phyloP scores from a whole-genome alignment of 2,888 invertebrate species.

The Nymphalis polychloros region DNA sequence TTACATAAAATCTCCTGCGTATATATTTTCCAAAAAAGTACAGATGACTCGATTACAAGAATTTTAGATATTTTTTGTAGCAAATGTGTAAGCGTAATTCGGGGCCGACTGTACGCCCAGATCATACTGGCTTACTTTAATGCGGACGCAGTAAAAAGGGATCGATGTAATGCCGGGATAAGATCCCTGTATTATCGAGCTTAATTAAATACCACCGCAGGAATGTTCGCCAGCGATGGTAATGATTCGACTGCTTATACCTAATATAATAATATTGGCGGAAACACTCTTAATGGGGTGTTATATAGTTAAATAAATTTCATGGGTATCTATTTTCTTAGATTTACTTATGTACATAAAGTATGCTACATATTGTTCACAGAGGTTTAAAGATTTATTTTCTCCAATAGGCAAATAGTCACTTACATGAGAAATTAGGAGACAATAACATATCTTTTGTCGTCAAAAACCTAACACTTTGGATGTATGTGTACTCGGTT shows the following conservation, averaged over 20 bases:
- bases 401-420: too few species aligned
- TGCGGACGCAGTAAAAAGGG: conserved; percentile 45
- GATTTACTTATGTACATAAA: neutral
- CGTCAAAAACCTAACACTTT: too few species aligned
- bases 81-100: neutral
- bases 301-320: neutral
- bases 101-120: conserved; percentile 5
- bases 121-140: conserved; percentile 27
- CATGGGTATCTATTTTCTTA: neutral
- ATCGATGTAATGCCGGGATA: conserved; percentile 46
- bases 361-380: too few species aligned
- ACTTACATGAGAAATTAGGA: too few species aligned
- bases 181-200: conserved; percentile 44
- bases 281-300: neutral
- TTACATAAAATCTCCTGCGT: too few species aligned
- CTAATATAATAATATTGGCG: conserved; percentile 2
- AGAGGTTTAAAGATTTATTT: too few species aligned
- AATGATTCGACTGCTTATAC: conserved; percentile 15
- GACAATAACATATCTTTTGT: too few species aligned
- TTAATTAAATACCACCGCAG: conserved; percentile 45
- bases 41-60: neutral
- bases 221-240: conserved; percentile 18
- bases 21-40: neutral
- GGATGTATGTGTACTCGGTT: too few species aligned
- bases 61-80: neutral